Base-by-base conservation (phyloP, 1,140 invertebrate genomes). In the Acromyrmex echinatior region DNA sequence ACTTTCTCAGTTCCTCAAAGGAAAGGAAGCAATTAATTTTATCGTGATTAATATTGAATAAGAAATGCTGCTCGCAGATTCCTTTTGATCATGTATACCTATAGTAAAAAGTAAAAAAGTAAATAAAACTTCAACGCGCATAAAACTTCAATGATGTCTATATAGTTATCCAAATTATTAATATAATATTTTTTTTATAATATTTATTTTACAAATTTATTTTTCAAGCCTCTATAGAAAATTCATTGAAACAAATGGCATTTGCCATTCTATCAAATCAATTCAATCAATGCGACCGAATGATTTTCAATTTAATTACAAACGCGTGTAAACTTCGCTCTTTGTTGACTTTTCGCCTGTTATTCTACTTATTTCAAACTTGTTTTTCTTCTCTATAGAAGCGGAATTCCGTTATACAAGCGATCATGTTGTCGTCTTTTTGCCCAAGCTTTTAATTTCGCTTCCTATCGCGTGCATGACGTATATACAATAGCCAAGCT, bases 251-350 rank as follows among this genome's bases (percentile, higher is more conserved):
- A 53, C 25, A 60, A 45, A 62, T 28, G 31, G 31, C 6, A 21
- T 60, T 10, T 28, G 10, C 16, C 9, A 4, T 5, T 76, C 21
- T 21, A 16, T 1, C 21, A 25, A 70, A 70, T 25, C n/a, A 25
- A 49, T 25, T 39, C 10, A 63, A 25, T 45, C n/a, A 49, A 78
- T 14, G 45, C 21, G 12, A n/a, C 53, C 18, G 4, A 65, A 65
- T 28, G 21, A 28, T 25, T 65, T 45, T 65, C 5, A 45, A 78
- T 78, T 78, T 18, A 78, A 78, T 65, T 28, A 18, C 25, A 18
- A 28, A 45, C 35, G 21, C 21, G 21, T 39, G 16, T 16, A 76
- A 35, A 21, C 28, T 21, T 74, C 53, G 2, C 70, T 28, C 10
- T n/a, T 0, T 16, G 28, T 35, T 16, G 53, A 65, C 10, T 25